Evolutionary conservation across 2,888 invertebrate genomes (phyloP), one percentile per base, ranked within the genome.

Genomic region (Epinotia bilunana): DNA sequence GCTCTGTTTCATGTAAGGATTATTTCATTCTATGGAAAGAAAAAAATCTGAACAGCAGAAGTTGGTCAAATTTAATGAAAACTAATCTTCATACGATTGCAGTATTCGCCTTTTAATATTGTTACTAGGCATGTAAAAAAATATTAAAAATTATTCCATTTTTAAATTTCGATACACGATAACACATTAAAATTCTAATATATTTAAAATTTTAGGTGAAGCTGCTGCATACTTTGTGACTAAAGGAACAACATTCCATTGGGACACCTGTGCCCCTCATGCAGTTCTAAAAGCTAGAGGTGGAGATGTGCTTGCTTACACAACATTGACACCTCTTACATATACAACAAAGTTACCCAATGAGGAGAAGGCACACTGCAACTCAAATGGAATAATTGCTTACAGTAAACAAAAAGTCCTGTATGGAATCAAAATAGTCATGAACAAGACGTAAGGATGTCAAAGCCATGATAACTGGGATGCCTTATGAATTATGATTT

Each of bases 241-340:
- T 69, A 97, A 96, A 87, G 95, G 95, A 33, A 96, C 97, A 2
- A 98, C 98, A 13, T 99, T 96, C 85, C 96, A 96, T 76, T 99
- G 99, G 99, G 99, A 99, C 84, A 97, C 98, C 0, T 99, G 99
- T 89, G 98, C 96, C 0, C 98, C 98, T 0, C 98, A 99, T 83
- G 97, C 98, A 0, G 96, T 99, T 73, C 89, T 99, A 2, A 94
- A 94, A 77, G 95, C 98, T 0, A 89, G 96, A n/a, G 97, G 97
- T n/a, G 99, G 99, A 1, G 96, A 97, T 80, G 87, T 96, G 7
- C 77, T 93, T 1, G 82, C 83, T 74, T 92, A 83, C 77, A 79
- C 81, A 6, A 82, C 84, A 28, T 79, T 80, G 23, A 70, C 74
- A 64, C 87, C 90, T n/a, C 79, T 94, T 12, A 87, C 85, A 69